Conservation (phyloP, 1,140 invertebrate genomes). For the Procambarus virginalis region DNA sequence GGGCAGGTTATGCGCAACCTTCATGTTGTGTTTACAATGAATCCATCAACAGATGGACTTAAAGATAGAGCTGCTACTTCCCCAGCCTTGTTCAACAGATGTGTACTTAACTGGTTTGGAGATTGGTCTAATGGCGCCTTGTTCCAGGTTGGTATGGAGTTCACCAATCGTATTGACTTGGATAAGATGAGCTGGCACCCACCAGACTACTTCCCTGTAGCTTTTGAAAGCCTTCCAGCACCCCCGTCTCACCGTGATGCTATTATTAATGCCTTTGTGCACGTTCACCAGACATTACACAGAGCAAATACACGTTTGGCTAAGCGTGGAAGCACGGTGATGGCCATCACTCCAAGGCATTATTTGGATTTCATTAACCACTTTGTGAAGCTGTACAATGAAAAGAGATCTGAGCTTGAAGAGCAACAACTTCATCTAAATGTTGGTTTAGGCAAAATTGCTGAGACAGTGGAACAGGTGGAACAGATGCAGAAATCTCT, state of each 20-base stretch:
- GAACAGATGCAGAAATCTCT: constrained; percentile 99
- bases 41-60: constrained; percentile 97
- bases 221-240: constrained; percentile 84
- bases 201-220: constrained; percentile 91
- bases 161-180: constrained; percentile 88
- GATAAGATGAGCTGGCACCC: constrained; percentile 87
- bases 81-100: constrained; percentile 98
- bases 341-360: constrained; percentile 97
- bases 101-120: constrained; percentile 99
- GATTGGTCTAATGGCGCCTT: constrained; percentile 99
- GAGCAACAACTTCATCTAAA: constrained; percentile 99
- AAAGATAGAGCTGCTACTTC: constrained; percentile 99
- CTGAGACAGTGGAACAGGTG: constrained; percentile 99
- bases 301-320: constrained; percentile 91
- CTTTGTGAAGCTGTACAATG: constrained; percentile 97
- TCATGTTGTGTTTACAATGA: constrained; percentile 99
- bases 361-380: constrained; percentile 99
- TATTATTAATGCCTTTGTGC: constrained; percentile 98
- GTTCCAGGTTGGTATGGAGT: constrained; percentile 94
- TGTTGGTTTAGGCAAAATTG: constrained; percentile 98
- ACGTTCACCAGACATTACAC: constrained; percentile 97
- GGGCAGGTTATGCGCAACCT: constrained; percentile 96
- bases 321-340: constrained; percentile 94
- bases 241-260: constrained; percentile 91
- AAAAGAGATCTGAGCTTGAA: constrained; percentile 98